A percentile compares a stretch with the other conserved stretches of the same genome.
Conservation (phyloP, 2,888 invertebrate species). For the Macroteleia sp. region DNA sequence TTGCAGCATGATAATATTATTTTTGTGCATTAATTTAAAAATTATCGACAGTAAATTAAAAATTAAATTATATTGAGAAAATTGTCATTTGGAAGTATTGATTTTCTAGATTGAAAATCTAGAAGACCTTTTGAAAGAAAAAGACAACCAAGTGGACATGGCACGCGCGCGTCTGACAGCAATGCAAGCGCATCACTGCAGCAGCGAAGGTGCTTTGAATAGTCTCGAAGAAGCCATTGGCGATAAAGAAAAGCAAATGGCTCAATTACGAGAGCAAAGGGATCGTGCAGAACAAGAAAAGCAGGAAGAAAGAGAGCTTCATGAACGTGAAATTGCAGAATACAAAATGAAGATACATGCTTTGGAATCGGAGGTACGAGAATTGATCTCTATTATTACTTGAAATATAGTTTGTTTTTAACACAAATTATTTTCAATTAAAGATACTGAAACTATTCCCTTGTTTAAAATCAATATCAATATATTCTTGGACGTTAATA, state of each 20-base stretch:
- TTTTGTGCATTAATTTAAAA: neutral
- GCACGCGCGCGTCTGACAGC: slow-evolving; percentile 94
- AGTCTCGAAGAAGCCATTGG: slow-evolving; percentile 97
- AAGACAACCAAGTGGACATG: slow-evolving; percentile 99
- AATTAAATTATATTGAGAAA: neutral
- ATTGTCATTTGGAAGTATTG: slow-evolving; percentile 23
- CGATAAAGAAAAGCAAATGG: slow-evolving; percentile 98
- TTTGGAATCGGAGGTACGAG: slow-evolving; percentile 92
- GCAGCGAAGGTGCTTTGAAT: slow-evolving; percentile 95
- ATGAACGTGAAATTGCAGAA: slow-evolving; percentile 96
- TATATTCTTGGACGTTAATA: too few species aligned
- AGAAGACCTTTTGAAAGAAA: slow-evolving; percentile 98
- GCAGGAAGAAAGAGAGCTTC: slow-evolving; percentile 96
- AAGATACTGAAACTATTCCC: too few species aligned
- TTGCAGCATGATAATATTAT: slow-evolving; percentile 6
- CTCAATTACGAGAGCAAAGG: slow-evolving; percentile 95
- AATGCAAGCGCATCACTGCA: slow-evolving; percentile 97
- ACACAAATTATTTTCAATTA: too few species aligned
- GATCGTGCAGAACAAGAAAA: slow-evolving; percentile 98
- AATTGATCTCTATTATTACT: too few species aligned
- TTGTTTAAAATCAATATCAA: too few species aligned
- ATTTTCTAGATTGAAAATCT: slow-evolving; percentile 94
- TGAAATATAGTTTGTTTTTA: too few species aligned
- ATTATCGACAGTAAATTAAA: neutral
- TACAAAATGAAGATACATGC: slow-evolving; percentile 97